phyloP scores from a whole-genome alignment of 2,113 vertebrate species.

The Lonchura striata region DNA sequence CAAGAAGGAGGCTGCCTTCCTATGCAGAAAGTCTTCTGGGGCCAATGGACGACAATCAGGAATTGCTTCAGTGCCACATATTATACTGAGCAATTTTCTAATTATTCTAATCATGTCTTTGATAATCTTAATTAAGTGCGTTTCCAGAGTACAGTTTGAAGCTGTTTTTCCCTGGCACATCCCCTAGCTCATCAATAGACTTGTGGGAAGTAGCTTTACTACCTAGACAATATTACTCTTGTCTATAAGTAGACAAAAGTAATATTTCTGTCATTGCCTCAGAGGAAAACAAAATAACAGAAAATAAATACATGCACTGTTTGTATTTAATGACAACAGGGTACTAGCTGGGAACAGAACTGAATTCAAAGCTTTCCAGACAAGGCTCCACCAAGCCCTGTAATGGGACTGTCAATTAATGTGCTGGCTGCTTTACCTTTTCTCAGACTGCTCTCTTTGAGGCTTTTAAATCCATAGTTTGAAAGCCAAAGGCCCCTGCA shows the following conservation, averaged over 20 bases:
- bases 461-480: background rate
- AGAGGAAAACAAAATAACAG: background rate
- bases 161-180: background rate
- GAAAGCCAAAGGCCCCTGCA: background rate
- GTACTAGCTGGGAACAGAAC: background rate
- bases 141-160: background rate
- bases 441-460: background rate
- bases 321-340: background rate
- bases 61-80: background rate
- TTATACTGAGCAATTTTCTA: background rate
- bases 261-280: background rate
- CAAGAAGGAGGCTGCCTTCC: background rate
- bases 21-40: background rate
- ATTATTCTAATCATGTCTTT: background rate
- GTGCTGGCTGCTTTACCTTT: background rate
- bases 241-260: background rate
- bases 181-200: background rate
- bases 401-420: background rate
- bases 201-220: background rate
- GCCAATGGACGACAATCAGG: fast-evolving
- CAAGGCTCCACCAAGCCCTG: background rate
- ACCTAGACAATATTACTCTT: background rate
- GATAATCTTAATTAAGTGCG: background rate
- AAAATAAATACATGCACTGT: background rate
- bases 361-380: background rate